phyloP scores from a whole-genome alignment of 2,113 vertebrate species.

The Tyto alba region DNA sequence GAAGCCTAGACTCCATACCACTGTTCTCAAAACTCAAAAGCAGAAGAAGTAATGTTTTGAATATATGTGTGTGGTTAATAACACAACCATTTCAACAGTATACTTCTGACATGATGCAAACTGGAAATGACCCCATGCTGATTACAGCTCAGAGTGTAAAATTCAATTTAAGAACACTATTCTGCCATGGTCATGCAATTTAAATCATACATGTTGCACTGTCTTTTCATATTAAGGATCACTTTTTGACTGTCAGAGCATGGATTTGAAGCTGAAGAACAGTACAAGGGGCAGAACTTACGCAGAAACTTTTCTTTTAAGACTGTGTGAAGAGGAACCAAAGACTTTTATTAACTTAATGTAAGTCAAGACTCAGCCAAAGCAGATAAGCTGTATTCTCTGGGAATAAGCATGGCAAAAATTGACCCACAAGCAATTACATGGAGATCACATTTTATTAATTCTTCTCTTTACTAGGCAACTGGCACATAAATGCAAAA shows the following conservation, averaged over 20 bases:
- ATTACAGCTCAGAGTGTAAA: background rate
- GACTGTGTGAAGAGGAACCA: background rate
- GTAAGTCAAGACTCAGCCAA: background rate
- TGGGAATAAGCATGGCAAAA: background rate
- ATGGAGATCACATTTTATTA: background rate
- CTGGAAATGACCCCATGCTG: background rate
- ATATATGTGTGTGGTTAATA: background rate
- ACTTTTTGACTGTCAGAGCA: background rate
- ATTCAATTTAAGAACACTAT: background rate
- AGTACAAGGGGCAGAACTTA: background rate
- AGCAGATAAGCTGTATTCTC: background rate
- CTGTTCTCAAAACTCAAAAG: background rate
- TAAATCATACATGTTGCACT: background rate
- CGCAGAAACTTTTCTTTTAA: background rate
- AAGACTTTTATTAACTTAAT: background rate
- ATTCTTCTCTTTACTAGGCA: background rate
- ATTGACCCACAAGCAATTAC: background rate
- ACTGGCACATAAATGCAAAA: background rate
- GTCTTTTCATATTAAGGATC: background rate
- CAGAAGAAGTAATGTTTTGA: background rate
- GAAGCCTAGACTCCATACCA: background rate
- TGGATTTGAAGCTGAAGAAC: background rate
- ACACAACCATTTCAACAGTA: background rate
- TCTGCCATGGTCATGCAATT: background rate
- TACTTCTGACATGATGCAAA: background rate